phyloP scores from a whole-genome alignment of 2,888 invertebrate genomes.

The Drosophila hamatofila region DNA sequence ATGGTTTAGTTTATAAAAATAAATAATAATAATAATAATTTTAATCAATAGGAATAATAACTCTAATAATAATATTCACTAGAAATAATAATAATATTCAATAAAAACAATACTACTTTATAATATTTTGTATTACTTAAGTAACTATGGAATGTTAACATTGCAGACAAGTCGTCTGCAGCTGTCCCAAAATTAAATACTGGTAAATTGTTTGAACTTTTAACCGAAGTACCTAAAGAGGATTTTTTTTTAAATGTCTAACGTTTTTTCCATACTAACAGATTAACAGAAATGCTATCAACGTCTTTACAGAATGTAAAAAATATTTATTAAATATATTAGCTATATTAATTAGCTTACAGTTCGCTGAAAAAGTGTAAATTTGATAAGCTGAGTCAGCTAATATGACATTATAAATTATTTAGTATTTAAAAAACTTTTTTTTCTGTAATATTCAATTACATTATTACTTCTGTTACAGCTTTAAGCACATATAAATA shows the following conservation, averaged over 20 bases:
- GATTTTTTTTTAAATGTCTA: background rate
- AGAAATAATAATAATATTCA: background rate
- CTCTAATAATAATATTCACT: background rate
- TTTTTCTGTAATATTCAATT: background rate
- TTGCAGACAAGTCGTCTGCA: too few species aligned
- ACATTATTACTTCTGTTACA: background rate
- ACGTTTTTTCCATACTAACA: background rate
- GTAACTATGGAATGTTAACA: background rate
- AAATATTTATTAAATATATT: too few species aligned
- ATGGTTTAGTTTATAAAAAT: too few species aligned
- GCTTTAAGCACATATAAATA: background rate
- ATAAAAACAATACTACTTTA: too few species aligned
- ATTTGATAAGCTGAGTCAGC: background rate
- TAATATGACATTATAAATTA: background rate
- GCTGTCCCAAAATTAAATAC: conserved; percentile 39
- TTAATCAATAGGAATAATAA: too few species aligned
- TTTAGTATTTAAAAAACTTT: background rate
- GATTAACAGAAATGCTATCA: background rate
- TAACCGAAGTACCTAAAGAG: background rate
- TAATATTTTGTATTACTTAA: background rate
- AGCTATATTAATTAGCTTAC: background rate
- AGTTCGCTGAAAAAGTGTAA: background rate
- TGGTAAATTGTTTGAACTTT: conserved; percentile 31
- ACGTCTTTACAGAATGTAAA: background rate
- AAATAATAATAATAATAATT: too few species aligned